phyloP scores from a whole-genome alignment of 1,140 invertebrate genomes.

The Heliconius hewitsoni region DNA sequence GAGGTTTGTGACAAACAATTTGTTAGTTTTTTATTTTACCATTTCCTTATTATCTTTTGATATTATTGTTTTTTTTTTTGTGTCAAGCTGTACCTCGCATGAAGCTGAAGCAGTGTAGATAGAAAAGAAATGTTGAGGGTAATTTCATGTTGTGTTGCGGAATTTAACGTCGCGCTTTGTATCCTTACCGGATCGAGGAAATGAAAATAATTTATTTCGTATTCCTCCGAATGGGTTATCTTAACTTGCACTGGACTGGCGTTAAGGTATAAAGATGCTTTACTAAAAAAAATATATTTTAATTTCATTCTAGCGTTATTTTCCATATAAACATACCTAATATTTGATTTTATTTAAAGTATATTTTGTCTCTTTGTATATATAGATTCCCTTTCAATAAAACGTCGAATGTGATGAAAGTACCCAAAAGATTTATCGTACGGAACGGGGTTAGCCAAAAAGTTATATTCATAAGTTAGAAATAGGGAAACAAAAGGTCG shows the following conservation, averaged over 20 bases:
- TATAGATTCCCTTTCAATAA: background rate
- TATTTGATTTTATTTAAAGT: background rate
- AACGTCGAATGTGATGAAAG: background rate
- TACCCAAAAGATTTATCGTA: conserved; percentile 10
- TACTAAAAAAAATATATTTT: too few relatives aligned
- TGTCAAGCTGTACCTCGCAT: background rate
- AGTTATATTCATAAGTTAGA: conserved; percentile 48
- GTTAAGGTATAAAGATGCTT: too few relatives aligned
- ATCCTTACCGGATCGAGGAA: too few relatives aligned
- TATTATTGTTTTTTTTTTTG: background rate
- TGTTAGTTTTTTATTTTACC: background rate
- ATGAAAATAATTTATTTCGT: too few relatives aligned
- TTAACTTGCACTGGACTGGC: too few relatives aligned
- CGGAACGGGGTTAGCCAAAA: conserved; percentile 28
- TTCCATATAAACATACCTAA: background rate
- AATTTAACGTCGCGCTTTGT: too few relatives aligned
- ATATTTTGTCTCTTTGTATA: background rate
- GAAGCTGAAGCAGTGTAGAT: too few relatives aligned
- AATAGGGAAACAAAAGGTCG: conserved; percentile 66
- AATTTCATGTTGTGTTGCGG: too few relatives aligned
- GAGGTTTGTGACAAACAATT: background rate
- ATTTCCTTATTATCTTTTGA: background rate
- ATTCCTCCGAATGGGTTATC: too few relatives aligned
- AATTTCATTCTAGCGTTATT: background rate
- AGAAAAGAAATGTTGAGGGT: too few relatives aligned